phyloP scores from a whole-genome alignment of 2,797 vertebrate genomes.

The Nasua narica region DNA sequence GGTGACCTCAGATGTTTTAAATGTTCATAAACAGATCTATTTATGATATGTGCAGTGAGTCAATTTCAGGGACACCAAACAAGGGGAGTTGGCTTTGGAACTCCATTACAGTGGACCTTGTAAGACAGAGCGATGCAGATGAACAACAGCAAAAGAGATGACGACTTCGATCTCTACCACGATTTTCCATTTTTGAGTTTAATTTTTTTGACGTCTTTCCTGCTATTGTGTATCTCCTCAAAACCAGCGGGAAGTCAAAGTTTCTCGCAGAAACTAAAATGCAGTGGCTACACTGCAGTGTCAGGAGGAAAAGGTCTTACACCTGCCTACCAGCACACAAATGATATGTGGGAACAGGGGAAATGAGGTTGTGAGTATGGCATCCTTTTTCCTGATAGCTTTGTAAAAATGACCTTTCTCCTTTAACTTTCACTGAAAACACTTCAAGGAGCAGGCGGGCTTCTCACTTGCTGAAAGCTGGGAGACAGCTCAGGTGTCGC shows the following conservation, averaged over 20 bases:
- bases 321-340: neutral
- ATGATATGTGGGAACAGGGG: slow-evolving; percentile 26
- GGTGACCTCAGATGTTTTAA: neutral
- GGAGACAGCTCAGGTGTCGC: neutral
- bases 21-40: neutral
- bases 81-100: neutral
- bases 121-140: neutral
- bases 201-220: slow-evolving; percentile 29
- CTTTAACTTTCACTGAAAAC: slow-evolving; percentile 45
- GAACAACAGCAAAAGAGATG: neutral
- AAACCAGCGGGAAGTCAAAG: slow-evolving; percentile 19
- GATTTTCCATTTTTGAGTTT: slow-evolving; percentile 8
- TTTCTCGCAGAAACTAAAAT: slow-evolving; percentile 52
- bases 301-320: neutral
- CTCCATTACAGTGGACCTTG: neutral
- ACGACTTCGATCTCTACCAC: neutral
- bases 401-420: slow-evolving; percentile 28
- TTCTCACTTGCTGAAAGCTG: neutral
- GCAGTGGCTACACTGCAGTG: neutral
- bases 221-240: neutral
- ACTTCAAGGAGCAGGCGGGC: neutral
- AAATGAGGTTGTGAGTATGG: neutral
- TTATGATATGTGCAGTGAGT: neutral
- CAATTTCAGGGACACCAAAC: neutral
- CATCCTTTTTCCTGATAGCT: neutral